These are phyloP conservation scores for Scrobipalpa atriplicella DNA, from an alignment of 2,888 invertebrate species.

Conservation along the genomic window DNA sequence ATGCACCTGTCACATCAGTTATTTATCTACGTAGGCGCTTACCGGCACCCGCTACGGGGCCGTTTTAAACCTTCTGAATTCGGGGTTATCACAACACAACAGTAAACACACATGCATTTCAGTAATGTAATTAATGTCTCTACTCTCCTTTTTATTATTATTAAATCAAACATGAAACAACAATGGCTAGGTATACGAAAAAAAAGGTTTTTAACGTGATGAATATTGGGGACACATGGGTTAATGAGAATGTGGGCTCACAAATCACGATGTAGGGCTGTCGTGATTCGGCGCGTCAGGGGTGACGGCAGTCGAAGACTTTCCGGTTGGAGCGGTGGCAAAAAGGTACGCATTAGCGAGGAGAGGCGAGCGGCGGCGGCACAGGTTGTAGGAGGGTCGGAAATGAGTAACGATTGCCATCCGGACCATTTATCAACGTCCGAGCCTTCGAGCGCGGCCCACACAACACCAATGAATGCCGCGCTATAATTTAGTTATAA, in stretches of 20 bases:
- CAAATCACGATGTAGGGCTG: slow-evolving; percentile 39
- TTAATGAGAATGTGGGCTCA: slow-evolving; percentile 39
- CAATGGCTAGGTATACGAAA: slow-evolving; percentile 1
- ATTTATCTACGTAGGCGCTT: slow-evolving; percentile 35
- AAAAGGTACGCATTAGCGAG: slow-evolving; percentile 62
- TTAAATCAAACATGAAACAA: background rate
- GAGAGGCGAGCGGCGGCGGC: slow-evolving; percentile 41
- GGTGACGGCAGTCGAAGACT: slow-evolving; percentile 49
- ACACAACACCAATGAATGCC: slow-evolving; percentile 60
- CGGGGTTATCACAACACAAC: slow-evolving; percentile 23
- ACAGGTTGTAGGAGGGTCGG: slow-evolving; percentile 63
- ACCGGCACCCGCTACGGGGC: background rate
- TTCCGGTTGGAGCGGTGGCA: slow-evolving; percentile 50
- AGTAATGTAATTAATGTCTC: slow-evolving; percentile 17
- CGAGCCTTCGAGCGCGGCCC: slow-evolving; percentile 54
- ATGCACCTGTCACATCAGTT: slow-evolving; percentile 46
- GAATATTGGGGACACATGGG: slow-evolving; percentile 21
- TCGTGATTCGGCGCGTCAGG: slow-evolving; percentile 50
- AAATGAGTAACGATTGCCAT: slow-evolving; percentile 75
- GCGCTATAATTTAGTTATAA: slow-evolving; percentile 44
- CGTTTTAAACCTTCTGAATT: background rate
- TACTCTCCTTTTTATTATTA: background rate
- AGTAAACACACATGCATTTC: slow-evolving; percentile 32
- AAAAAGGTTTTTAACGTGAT: slow-evolving; percentile 15
- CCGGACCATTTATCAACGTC: slow-evolving; percentile 77